A percentile compares a stretch with the other conserved stretches of the same genome.
These are phyloP conservation scores for Stichopus horrens DNA, from an alignment of 53 echinoderm and acorn worm species.

Conservation along the genomic window DNA sequence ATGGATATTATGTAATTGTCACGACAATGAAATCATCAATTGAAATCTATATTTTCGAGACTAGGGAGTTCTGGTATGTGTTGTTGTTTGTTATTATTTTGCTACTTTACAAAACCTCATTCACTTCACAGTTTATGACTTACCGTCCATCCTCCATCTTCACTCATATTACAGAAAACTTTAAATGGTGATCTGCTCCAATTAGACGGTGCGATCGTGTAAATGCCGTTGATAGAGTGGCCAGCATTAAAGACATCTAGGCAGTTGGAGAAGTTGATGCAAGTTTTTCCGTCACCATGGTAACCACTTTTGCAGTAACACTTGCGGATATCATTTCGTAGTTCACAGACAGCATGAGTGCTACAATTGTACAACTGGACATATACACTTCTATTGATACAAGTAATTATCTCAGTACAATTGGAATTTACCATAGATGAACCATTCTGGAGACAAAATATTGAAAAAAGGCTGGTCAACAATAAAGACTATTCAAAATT, in stretches of 20 bases:
- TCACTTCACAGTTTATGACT: neutral
- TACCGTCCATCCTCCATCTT: constrained; percentile 23
- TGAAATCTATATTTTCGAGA: no score
- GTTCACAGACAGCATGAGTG: constrained; percentile 6
- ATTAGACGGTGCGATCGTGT: neutral
- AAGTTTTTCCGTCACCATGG: neutral
- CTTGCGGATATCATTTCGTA: neutral
- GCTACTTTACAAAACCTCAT: no score
- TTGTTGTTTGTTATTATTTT: no score
- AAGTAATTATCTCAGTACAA: neutral
- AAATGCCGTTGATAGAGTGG: neutral
- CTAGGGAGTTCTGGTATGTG: no score
- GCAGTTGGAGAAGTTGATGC: neutral
- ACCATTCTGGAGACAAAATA: neutral
- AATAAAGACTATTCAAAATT: no score
- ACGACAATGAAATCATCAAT: no score
- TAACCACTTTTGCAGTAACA: constrained; percentile 18
- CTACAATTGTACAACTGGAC: neutral
- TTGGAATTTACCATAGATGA: neutral
- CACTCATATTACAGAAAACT: constrained; percentile 24
- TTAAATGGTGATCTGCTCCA: constrained; percentile 10
- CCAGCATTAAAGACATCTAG: neutral
- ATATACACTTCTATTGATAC: constrained; percentile 1
- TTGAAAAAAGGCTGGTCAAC: no score
- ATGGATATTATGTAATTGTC: no score